Evolutionary conservation across 2,888 invertebrate species (phyloP).

Genomic region (Lobophora halterata): DNA sequence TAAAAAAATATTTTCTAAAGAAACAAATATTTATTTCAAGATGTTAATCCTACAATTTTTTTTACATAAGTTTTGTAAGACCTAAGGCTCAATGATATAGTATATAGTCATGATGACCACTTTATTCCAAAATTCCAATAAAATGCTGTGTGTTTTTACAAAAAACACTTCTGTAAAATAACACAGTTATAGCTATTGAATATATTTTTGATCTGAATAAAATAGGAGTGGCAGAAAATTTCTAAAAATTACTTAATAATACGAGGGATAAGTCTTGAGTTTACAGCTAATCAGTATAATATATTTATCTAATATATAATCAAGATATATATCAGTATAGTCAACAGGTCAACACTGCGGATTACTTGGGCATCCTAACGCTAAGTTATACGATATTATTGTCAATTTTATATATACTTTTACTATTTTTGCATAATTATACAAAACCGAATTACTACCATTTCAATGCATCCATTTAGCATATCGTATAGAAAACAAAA

Average conservation of each 20-base stretch:
- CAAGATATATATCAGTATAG: constrained; percentile 57
- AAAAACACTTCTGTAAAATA: constrained; percentile 32
- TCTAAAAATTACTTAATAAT: constrained; percentile 32
- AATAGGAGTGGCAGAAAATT: constrained; percentile 55
- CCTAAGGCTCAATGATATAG: constrained; percentile 45
- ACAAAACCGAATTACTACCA: constrained; percentile 66
- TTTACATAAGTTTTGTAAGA: constrained; percentile 28
- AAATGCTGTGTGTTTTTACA: constrained; percentile 23
- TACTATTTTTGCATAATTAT: constrained; percentile 71
- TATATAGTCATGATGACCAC: constrained; percentile 39
- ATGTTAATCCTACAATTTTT: constrained; percentile 13
- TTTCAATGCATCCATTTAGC: constrained; percentile 68
- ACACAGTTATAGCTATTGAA: constrained; percentile 25
- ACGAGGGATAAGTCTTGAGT: constrained; percentile 77
- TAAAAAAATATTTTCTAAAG: too few relatives aligned
- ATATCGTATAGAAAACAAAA: constrained; percentile 52
- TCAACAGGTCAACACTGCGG: constrained; percentile 73
- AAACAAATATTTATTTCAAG: too few relatives aligned
- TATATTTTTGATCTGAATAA: constrained; percentile 10
- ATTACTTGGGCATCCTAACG: constrained; percentile 79
- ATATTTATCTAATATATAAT: constrained; percentile 37
- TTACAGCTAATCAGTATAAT: constrained; percentile 55
- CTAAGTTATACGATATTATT: constrained; percentile 67
- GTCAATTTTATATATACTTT: constrained; percentile 71
- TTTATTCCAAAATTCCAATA: constrained; percentile 15